phyloP scores from a whole-genome alignment of 1,140 invertebrate species.

The Zaprionus taronus region DNA sequence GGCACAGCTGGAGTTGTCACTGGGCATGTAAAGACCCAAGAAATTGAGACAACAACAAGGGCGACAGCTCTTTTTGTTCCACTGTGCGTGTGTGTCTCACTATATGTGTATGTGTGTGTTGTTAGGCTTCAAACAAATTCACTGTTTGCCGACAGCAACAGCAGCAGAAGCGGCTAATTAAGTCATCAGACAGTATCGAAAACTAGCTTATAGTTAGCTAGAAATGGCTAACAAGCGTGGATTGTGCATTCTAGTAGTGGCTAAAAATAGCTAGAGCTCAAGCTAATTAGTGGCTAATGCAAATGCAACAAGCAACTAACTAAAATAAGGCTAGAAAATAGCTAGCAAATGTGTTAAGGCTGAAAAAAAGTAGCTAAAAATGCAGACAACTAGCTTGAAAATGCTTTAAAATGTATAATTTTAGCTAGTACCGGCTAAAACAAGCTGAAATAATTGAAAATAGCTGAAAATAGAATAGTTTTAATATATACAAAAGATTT shows the following conservation, averaged over 20 bases:
- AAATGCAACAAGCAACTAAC: background rate
- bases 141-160: conserved; percentile 66
- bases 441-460: conserved; percentile 9
- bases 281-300: background rate
- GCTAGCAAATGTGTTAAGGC: background rate
- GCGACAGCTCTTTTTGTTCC: conserved; percentile 64
- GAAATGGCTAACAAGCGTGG: conserved; percentile 39
- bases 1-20: conserved; percentile 84
- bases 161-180: conserved; percentile 66
- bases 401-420: background rate
- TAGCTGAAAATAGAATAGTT: background rate
- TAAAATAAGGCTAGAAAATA: background rate
- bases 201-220: conserved; percentile 33
- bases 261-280: background rate
- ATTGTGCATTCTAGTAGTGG: background rate
- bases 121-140: conserved; percentile 45
- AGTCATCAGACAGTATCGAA: conserved; percentile 64
- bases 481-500: conserved; percentile 6
- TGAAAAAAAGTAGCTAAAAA: background rate
- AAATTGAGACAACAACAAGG: conserved; percentile 62
- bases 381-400: background rate
- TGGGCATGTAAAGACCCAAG: conserved; percentile 82
- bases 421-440: conserved; percentile 6
- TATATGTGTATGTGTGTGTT: conserved; percentile 28
- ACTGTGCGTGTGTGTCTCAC: conserved; percentile 26